Evolutionary conservation across 2,797 vertebrate species (phyloP).

Genomic region (Tarsius wallacei): DNA sequence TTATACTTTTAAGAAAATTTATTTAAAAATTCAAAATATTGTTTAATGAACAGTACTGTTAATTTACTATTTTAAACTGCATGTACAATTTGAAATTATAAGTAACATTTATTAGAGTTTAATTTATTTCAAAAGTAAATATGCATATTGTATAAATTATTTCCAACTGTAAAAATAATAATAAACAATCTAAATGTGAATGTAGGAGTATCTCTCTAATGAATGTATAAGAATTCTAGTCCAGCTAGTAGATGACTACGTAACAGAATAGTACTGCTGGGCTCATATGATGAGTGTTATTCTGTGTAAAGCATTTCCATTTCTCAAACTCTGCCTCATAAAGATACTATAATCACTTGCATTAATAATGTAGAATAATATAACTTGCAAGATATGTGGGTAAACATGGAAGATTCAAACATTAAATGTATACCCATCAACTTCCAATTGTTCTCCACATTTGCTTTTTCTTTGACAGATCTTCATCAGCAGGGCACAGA

Average conservation of each 20-base stretch:
- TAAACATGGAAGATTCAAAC: conserved; percentile 38
- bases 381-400: background rate
- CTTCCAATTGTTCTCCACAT: background rate
- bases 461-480: background rate
- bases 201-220: background rate
- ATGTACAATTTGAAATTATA: conserved; percentile 8
- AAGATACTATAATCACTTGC: background rate
- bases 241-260: background rate
- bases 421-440: background rate
- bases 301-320: background rate
- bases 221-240: background rate
- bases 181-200: conserved; percentile 41
- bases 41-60: background rate
- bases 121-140: conserved; percentile 34
- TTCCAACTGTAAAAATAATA: background rate
- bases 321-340: background rate
- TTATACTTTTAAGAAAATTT: conserved; percentile 5
- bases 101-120: background rate
- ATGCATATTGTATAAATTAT: background rate
- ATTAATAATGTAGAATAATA: background rate
- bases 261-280: background rate
- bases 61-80: conserved; percentile 41
- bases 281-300: background rate
- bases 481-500: background rate
- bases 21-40: conserved; percentile 14